Percentiles rank a stretch among this genome's conserved stretches.
Conservation (phyloP, 1,140 invertebrate genomes). For the Pogonomyrmex californicus region DNA sequence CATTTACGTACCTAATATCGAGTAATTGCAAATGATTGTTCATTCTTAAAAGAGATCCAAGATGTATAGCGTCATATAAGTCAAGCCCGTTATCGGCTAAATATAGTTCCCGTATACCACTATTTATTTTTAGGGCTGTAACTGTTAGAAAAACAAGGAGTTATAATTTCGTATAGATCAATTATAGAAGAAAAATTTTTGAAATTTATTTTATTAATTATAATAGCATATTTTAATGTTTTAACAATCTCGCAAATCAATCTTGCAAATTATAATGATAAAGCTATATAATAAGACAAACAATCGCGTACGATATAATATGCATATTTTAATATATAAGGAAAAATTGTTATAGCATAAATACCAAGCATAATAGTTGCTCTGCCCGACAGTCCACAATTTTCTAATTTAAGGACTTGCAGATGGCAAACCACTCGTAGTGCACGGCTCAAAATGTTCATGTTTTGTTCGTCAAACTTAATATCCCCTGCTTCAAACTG, state of each 20-base stretch:
- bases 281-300: not conserved
- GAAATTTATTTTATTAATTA: conserved; percentile 18
- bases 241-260: not conserved
- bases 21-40: conserved; percentile 92
- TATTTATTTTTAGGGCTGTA: conserved; percentile 93
- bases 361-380: conserved; percentile 90
- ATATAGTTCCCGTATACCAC: conserved; percentile 92
- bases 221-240: not conserved
- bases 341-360: conserved; percentile 59
- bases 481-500: conserved; percentile 90
- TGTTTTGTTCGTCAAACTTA: conserved; percentile 90
- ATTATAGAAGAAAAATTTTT: not conserved
- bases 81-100: conserved; percentile 94
- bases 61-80: conserved; percentile 92
- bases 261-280: conserved; percentile 38
- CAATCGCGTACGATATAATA: not conserved
- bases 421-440: conserved; percentile 90
- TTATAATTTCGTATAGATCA: conserved; percentile 24
- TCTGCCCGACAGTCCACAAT: conserved; percentile 90
- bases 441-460: conserved; percentile 91
- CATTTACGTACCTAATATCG: conserved; percentile 89
- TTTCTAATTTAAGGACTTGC: conserved; percentile 92
- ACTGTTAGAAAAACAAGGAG: conserved; percentile 86
- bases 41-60: conserved; percentile 90
- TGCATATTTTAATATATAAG: not conserved